Base-by-base conservation (phyloP, 2,113 vertebrate genomes). In the Nibea albiflora region DNA sequence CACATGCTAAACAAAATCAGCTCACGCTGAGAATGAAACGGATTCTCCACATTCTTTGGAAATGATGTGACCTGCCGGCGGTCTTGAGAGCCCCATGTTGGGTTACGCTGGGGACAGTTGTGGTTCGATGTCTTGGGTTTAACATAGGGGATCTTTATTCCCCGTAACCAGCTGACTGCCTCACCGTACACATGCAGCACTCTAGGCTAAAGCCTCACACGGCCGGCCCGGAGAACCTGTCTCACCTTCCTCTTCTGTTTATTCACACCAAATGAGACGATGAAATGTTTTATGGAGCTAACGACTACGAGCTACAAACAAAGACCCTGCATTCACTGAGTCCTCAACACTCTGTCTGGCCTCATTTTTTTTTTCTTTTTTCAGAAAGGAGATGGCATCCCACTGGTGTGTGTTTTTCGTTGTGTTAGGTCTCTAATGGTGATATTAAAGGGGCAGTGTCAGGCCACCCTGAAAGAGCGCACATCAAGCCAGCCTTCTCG, bases 21-120 rank as follows among this genome's bases (percentile, higher is more conserved):
- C 56, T 61, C 47, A 46, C 72, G 26, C 49, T 62, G 46, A 44
- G 69, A 79, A 73, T 44, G 44, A 74, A 67, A 24, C 61, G 76
- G 49, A 92, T 90, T 88, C 88, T 69, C 31, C 11, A 22, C 73
- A 89, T 90, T 91, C 85, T 68, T 88, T 44, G 58, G 54, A 54
- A 64, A 68, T 2, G 11, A 78, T 74, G 80, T 84, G 87, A 90
- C 79, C 72, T 60, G 72, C 68, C 47, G 11, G 54, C 31, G 58
- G 79, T 78, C 73, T 73, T 60, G 16, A 24, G 20, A 46, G 62
- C 66, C 52, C 53, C 2, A 9, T 57, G 71, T 26, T 42, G 46
- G 73, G 66, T 79, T 64, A 16, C 52, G 66, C 54, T n/a, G 52
- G 22, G 66, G 69, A 69, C 20, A 52, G 6, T 64, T 73, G 82